Conservation (phyloP, 2,888 invertebrate genomes). For the Stenichneumon culpator region DNA sequence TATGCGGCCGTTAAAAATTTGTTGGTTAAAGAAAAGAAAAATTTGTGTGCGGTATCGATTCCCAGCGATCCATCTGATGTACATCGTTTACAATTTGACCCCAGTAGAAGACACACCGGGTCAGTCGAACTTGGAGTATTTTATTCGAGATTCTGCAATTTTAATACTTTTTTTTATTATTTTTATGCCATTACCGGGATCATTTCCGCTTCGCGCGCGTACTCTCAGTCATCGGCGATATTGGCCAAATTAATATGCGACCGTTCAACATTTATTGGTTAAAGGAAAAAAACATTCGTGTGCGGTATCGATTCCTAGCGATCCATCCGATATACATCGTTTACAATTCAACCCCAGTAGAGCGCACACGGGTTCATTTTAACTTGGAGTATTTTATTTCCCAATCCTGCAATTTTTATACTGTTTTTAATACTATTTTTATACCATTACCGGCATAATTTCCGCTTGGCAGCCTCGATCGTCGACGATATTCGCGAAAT, state of each 20-base stretch:
- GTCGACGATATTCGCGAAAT: too few relatives aligned
- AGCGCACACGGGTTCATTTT: background rate
- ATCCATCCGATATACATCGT: background rate
- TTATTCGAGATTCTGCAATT: background rate
- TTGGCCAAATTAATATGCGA: too few relatives aligned
- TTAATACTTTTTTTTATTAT: too few relatives aligned
- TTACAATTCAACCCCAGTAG: background rate
- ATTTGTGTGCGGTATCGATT: background rate
- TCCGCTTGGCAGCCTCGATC: too few relatives aligned
- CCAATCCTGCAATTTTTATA: background rate
- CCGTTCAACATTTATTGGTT: too few relatives aligned
- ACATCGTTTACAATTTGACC: background rate
- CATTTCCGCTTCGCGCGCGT: too few relatives aligned
- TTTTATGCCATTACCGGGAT: too few relatives aligned
- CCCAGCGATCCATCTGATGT: background rate
- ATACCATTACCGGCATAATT: too few relatives aligned
- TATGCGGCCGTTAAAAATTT: too few relatives aligned
- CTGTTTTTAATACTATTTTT: too few relatives aligned
- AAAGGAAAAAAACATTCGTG: background rate
- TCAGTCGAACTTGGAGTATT: background rate
- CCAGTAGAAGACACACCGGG: background rate
- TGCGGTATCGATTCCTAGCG: background rate
- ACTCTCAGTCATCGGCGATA: too few relatives aligned
- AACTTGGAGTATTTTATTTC: background rate
- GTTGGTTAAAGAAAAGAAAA: background rate